Evolutionary conservation across 2,888 invertebrate genomes (phyloP).

Genomic region (Operophtera brumata): DNA sequence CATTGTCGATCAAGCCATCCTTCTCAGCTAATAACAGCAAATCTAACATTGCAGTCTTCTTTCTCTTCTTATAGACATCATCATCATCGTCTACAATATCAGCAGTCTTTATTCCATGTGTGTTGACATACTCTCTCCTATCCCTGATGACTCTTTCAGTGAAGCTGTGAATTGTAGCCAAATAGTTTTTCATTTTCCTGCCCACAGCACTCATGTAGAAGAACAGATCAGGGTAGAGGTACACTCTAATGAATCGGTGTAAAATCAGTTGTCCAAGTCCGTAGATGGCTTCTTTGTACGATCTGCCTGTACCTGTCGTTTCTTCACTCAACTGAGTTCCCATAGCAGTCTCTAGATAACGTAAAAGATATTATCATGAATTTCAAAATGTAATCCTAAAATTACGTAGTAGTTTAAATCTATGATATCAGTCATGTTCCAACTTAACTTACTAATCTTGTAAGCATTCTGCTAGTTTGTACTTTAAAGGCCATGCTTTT

Average conservation of each 20-base stretch:
- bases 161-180: constrained; percentile 63
- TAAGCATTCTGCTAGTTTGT: too few species aligned
- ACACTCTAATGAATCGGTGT: constrained; percentile 71
- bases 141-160: constrained; percentile 64
- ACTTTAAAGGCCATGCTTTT: too few species aligned
- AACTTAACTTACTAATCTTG: too few species aligned
- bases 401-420: too few species aligned
- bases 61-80: constrained; percentile 57
- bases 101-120: constrained; percentile 26
- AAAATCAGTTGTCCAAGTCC: constrained; percentile 57
- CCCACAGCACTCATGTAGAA: constrained; percentile 76
- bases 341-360: constrained; percentile 82
- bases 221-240: constrained; percentile 76
- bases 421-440: too few species aligned
- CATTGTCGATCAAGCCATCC: constrained; percentile 70
- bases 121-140: constrained; percentile 35
- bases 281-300: constrained; percentile 81
- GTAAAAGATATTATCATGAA: not conserved
- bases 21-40: constrained; percentile 73
- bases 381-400: not conserved
- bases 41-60: constrained; percentile 80
- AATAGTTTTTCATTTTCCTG: constrained; percentile 59
- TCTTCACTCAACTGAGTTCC: constrained; percentile 81
- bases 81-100: constrained; percentile 35
- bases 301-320: constrained; percentile 54